phyloP scores from a whole-genome alignment of 64 coral and sea anemone species.

The Stylophora pistillata region DNA sequence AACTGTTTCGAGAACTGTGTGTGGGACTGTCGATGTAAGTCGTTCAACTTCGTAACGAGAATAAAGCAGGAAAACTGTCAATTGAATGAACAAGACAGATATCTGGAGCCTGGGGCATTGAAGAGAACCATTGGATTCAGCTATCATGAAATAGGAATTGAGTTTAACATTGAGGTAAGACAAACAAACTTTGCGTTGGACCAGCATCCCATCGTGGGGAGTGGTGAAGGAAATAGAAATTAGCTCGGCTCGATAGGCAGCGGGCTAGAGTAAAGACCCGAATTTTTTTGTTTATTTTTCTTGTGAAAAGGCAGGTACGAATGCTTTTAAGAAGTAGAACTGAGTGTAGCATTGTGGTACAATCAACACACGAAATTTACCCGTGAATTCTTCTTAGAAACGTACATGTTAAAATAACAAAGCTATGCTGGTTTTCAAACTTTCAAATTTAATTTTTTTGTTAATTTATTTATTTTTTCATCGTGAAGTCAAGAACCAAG shows the following conservation, averaged over 20 bases:
- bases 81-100: slow-evolving; percentile 9
- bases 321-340: no score
- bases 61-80: not conserved
- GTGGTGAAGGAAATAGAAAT: not conserved
- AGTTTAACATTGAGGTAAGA: slow-evolving; percentile 13
- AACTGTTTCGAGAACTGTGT: slow-evolving; percentile 19
- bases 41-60: slow-evolving; percentile 1
- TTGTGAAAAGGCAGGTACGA: no score
- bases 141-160: slow-evolving; percentile 21
- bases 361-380: no score
- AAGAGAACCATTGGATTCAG: not conserved
- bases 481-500: not conserved
- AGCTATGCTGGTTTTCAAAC: not conserved
- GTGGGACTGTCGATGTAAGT: slow-evolving; percentile 13
- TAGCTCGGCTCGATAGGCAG: no score
- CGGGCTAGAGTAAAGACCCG: no score
- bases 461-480: not conserved
- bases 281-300: not conserved
- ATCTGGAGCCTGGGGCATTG: not conserved
- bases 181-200: not conserved
- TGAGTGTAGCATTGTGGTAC: no score
- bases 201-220: not conserved
- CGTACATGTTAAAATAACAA: not conserved
- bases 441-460: no score
- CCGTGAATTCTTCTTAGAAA: no score